Evolutionary conservation across 2,888 invertebrate species (phyloP), one percentile per base, ranked within the genome.

Genomic region (Drosophila meridiana): DNA sequence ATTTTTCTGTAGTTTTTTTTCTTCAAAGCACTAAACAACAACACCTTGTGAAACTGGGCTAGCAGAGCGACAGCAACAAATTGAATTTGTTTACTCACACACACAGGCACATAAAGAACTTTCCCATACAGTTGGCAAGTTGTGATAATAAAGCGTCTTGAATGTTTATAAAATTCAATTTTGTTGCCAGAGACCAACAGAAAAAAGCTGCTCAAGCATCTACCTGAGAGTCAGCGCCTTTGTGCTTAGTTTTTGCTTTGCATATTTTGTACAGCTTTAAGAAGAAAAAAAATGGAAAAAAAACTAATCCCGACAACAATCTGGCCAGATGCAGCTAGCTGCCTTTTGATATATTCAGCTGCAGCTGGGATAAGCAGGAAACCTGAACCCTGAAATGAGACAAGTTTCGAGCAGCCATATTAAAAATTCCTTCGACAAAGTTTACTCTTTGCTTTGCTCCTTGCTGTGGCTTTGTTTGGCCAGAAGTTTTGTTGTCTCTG

Each of bases 31-130:
- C 68, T 73, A 64, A 66, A 52, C 26, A 65, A 55, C 55, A 67
- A 63, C 58, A 69, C 32, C 26, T 43, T 43, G 32, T 6, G 40
- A 30, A 62, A 57, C 58, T 66, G 30, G 30, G 6, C 55, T 73
- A 75, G 69, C 73, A 52, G 42, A 79, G 57, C 26, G 66, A 71
- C 78, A 79, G 79, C 82, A 82, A 80, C 75, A 86, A 88, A 88
- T 83, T 88, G 47, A 83, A 80, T 84, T 88, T 88, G 75, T 76
- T 80, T 88, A 72, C 70, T 4, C 45, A 62, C 42, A 42, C 50
- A 60, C 67, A 63, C 36, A 53, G 42, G 52, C 40, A 62, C 42
- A 50, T 28, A 73, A 55, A 50, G 14, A 75, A 75, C 63, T 81
- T 68, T 55, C 8, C 55, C 69, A 71, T 68, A 52, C 32, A 62